A percentile compares a stretch with the other conserved stretches of the same genome.
phyloP scores from a whole-genome alignment of 1,140 invertebrate genomes.

The Mycetomoellerius zeteki region DNA sequence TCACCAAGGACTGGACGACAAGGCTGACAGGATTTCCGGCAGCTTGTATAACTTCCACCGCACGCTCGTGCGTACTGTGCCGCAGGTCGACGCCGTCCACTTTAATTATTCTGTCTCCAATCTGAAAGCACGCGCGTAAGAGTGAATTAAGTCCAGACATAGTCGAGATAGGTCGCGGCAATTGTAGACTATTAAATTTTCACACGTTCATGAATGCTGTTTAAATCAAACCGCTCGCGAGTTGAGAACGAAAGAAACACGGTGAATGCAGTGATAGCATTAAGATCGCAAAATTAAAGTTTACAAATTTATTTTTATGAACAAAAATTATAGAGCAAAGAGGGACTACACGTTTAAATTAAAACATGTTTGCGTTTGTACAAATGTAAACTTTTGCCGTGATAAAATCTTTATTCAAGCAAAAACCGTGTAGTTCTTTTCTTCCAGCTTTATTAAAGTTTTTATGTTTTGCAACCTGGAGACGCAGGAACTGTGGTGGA shows the following conservation, averaged over 20 bases:
- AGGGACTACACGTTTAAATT: neutral
- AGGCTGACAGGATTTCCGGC: slow-evolving; percentile 96
- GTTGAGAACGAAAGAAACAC: neutral
- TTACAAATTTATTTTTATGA: neutral
- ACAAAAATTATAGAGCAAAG: neutral
- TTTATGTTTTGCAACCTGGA: neutral
- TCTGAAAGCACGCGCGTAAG: slow-evolving; percentile 86
- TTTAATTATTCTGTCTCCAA: slow-evolving; percentile 95
- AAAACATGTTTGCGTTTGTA: neutral
- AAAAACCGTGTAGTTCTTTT: neutral
- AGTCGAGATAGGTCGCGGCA: neutral
- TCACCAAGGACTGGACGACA: slow-evolving; percentile 96
- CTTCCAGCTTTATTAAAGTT: slow-evolving; percentile 2
- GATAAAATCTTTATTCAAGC: neutral
- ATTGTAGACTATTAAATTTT: slow-evolving; percentile 14
- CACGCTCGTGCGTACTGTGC: slow-evolving; percentile 96
- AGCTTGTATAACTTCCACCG: slow-evolving; percentile 98
- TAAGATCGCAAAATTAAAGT: neutral
- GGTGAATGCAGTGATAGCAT: neutral
- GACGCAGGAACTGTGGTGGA: neutral
- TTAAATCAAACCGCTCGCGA: neutral
- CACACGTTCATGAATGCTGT: neutral
- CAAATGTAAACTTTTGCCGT: neutral
- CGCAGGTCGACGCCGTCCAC: slow-evolving; percentile 97
- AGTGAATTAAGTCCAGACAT: neutral